A percentile compares a stretch with the other conserved stretches of the same genome.
Conservation (phyloP, 2,888 invertebrate species). For the Mamestra brassicae region DNA sequence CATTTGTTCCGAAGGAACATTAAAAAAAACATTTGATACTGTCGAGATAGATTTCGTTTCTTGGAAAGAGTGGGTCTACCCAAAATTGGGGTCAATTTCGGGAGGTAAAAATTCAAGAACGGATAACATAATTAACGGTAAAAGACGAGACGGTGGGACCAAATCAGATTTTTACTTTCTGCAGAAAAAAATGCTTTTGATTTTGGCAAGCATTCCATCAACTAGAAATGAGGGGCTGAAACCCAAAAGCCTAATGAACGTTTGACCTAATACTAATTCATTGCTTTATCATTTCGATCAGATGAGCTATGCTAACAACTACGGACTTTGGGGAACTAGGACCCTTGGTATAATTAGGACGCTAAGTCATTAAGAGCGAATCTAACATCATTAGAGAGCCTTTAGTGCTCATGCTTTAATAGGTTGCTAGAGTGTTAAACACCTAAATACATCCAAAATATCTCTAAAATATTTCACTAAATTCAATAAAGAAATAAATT, state of each 20-base stretch:
- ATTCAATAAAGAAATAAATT: too few species aligned
- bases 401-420: slow-evolving; percentile 26
- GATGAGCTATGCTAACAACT: slow-evolving; percentile 31
- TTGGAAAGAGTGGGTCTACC: slow-evolving; percentile 20
- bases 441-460: background rate
- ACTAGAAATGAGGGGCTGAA: slow-evolving; percentile 22
- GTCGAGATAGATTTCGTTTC: slow-evolving; percentile 20
- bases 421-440: slow-evolving; percentile 33
- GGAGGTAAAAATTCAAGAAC: slow-evolving; percentile 50
- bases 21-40: slow-evolving; percentile 31
- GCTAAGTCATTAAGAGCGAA: slow-evolving; percentile 36
- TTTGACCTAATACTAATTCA: slow-evolving; percentile 16
- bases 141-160: slow-evolving; percentile 36
- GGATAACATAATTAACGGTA: slow-evolving; percentile 60
- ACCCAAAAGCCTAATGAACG: slow-evolving; percentile 12
- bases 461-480: too few species aligned
- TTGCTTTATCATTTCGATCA: slow-evolving; percentile 36
- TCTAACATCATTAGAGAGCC: slow-evolving; percentile 42
- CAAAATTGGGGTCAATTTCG: slow-evolving; percentile 57
- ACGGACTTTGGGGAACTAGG: slow-evolving; percentile 22
- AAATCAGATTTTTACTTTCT: slow-evolving; percentile 51
- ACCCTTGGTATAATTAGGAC: slow-evolving; percentile 43
- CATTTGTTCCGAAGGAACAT: slow-evolving; percentile 16
- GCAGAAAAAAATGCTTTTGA: slow-evolving; percentile 31
- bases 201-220: slow-evolving; percentile 27